Percentiles rank a stretch among this genome's conserved stretches.
phyloP scores from a whole-genome alignment of 2,113 vertebrate genomes.

The Natator depressus region DNA sequence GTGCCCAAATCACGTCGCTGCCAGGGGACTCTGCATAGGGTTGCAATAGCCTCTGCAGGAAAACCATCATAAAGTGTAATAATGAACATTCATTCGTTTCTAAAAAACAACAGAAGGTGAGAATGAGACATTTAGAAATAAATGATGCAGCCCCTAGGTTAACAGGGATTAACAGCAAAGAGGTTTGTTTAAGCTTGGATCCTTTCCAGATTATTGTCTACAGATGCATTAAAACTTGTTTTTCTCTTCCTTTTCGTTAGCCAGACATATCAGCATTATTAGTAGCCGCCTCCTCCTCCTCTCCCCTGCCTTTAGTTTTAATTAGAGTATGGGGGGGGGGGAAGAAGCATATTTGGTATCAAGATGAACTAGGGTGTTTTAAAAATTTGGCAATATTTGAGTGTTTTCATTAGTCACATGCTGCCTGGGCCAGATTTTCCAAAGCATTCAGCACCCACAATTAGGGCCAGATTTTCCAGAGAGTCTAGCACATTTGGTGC shows the following conservation, averaged over 20 bases:
- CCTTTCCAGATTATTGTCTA: slow-evolving; percentile 67
- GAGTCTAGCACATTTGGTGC: background rate
- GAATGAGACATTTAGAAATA: background rate
- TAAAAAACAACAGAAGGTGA: slow-evolving; percentile 17
- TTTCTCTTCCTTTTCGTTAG: slow-evolving; percentile 38
- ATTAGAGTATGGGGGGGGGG: slow-evolving; percentile 38
- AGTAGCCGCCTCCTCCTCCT: slow-evolving; percentile 51
- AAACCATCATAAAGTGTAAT: background rate
- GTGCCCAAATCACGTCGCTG: background rate
- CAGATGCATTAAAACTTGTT: slow-evolving; percentile 38
- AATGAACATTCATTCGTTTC: background rate
- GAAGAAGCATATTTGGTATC: slow-evolving; percentile 17
- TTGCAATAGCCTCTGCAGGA: background rate
- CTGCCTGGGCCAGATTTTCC: slow-evolving; percentile 9
- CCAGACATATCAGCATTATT: slow-evolving; percentile 64
- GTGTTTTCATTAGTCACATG: slow-evolving; percentile 41
- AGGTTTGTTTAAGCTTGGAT: slow-evolving; percentile 68
- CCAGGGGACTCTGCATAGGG: background rate
- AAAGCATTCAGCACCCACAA: background rate
- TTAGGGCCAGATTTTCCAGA: background rate
- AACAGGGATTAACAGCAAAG: slow-evolving; percentile 59
- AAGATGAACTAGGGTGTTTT: slow-evolving; percentile 1
- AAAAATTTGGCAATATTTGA: slow-evolving; percentile 11
- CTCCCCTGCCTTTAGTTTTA: slow-evolving; percentile 31
- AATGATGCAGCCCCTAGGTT: slow-evolving; percentile 44